Base-by-base conservation (phyloP, 2,797 vertebrate species). In the Megaceryle alcyon region DNA sequence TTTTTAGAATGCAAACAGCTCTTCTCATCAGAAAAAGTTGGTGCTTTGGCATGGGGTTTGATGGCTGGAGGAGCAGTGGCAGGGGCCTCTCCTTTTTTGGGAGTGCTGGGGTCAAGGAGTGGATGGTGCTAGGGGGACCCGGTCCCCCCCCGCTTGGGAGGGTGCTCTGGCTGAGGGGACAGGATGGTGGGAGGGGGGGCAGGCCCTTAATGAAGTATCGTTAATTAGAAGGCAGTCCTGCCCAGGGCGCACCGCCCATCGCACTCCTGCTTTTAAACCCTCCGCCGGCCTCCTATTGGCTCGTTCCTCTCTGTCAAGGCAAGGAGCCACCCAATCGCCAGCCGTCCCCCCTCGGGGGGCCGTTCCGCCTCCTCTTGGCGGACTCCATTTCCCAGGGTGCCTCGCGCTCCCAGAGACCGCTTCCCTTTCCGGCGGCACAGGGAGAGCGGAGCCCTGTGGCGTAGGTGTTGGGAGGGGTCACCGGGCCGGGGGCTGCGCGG, bases 361-460 rank as follows among this genome's bases (percentile, higher is more conserved):
- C 2, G 9, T 22, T 8, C 31, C 10, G 2, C 26, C 63, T 23
- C 21, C 14, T 21, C 1, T 3, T 0, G 21, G 1, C 2, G 37
- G 41, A 94, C 94, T 92, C 41, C 0, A 0, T 43, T 79, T 91
- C 94, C 92, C 93, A 51, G 51, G 3, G n/a, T 5, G 68, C 93
- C 16, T 2, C 11, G 80, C 48, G 44, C 6, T 0, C 0, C 4
- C 0, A 2, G 3, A 0, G 0, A 2, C 4, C 2, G 2, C 33
- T 88, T 90, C 92, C 65, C 46, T 23, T 77, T 89, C 87, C 43
- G 77, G 51, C 2, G 3, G 19, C 7, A 53, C 7, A 5, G 25
- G 35, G 14, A 7, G 46, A 9, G 35, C 1, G 18, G 43, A 4
- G 12, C 33, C 10, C 10, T 9, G 51, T 53, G 51, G 51, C 9